Conservation (phyloP, 2,888 invertebrate species). For the Blomia tropicalis region DNA sequence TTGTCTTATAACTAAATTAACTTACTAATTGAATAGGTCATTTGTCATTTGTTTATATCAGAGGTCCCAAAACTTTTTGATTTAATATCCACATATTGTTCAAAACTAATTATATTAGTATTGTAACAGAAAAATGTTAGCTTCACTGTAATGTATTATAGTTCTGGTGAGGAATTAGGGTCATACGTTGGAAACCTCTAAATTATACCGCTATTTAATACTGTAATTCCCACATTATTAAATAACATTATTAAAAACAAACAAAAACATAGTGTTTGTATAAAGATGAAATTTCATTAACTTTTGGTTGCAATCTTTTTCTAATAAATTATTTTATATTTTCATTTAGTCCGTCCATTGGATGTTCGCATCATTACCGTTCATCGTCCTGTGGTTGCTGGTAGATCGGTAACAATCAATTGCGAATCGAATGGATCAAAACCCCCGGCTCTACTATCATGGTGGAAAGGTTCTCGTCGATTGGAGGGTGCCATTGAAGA, state of each 20-base stretch:
- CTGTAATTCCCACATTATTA: no score
- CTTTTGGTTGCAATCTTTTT: neutral
- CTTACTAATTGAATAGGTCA: no score
- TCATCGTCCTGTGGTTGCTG: constrained; percentile 27
- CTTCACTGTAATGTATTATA: no score
- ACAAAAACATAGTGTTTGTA: neutral
- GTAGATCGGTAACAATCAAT: constrained; percentile 25
- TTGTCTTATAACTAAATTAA: no score
- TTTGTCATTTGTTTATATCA: no score
- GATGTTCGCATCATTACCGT: constrained; percentile 29
- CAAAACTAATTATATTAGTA: no score
- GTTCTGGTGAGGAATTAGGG: no score
- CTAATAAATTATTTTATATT: constrained; percentile 16
- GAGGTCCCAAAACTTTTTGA: no score
- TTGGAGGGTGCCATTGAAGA: constrained; percentile 27
- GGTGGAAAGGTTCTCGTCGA: constrained; percentile 27
- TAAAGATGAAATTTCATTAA: neutral
- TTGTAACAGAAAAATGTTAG: no score
- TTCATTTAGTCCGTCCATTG: constrained; percentile 28
- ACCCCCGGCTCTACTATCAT: constrained; percentile 30
- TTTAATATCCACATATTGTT: no score
- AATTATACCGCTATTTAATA: no score
- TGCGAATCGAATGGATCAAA: constrained; percentile 29
- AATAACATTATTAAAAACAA: neutral
- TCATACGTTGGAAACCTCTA: no score